Conservation (phyloP, 2,113 vertebrate species). For the Cyanistes caeruleus region DNA sequence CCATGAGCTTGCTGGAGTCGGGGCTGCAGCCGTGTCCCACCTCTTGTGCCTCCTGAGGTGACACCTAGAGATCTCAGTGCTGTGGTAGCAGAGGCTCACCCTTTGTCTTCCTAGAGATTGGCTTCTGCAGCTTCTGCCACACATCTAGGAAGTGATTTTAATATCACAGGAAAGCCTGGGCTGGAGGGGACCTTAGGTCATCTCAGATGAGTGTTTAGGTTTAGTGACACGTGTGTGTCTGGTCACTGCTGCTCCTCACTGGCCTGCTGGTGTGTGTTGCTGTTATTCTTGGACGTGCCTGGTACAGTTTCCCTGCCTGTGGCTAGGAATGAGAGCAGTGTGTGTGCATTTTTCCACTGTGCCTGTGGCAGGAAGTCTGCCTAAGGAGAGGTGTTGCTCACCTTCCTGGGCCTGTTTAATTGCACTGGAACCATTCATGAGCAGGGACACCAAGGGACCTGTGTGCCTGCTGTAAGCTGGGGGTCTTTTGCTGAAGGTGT, state of each 20-base stretch:
- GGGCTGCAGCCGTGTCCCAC: neutral
- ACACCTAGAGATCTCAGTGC: neutral
- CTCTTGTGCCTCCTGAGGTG: fast-evolving
- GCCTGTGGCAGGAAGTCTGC: neutral
- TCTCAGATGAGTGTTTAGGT: neutral
- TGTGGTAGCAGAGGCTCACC: neutral
- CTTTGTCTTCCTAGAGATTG: neutral
- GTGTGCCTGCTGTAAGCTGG: neutral
- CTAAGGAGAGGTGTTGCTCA: neutral
- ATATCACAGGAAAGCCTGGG: fast-evolving
- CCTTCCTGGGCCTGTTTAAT: neutral
- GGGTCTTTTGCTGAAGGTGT: neutral
- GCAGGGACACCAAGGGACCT: fast-evolving
- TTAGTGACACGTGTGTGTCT: fast-evolving
- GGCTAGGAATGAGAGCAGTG: neutral
- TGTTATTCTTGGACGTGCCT: neutral
- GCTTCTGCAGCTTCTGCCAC: neutral
- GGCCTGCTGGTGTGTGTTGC: neutral
- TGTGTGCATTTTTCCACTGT: neutral
- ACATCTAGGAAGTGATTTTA: neutral
- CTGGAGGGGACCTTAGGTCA: neutral
- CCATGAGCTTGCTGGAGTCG: fast-evolving
- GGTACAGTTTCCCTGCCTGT: neutral
- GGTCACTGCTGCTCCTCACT: neutral
- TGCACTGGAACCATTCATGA: neutral